Evolutionary conservation across 2,113 vertebrate genomes (phyloP).

Genomic region (Seriola aureovittata): DNA sequence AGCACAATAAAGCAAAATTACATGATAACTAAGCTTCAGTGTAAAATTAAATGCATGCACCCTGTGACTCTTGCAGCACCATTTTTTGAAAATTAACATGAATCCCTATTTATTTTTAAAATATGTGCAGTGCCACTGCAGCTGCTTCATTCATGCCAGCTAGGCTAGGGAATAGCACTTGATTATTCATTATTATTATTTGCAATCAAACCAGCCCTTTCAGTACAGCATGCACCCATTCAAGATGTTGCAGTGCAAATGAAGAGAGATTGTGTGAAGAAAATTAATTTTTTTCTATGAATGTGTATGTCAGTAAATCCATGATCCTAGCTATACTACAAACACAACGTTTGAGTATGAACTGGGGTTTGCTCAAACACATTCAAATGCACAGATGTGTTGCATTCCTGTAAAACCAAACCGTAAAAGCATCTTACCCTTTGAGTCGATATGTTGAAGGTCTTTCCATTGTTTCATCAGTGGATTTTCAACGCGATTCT

Average conservation of each 20-base stretch:
- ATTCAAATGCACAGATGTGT: conserved; percentile 29
- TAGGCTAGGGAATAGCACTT: conserved; percentile 29
- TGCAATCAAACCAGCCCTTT: conserved; percentile 41
- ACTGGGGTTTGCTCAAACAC: neutral
- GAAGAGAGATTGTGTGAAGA: neutral
- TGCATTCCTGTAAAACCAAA: conserved; percentile 19
- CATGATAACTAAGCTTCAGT: neutral
- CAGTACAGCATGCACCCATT: conserved; percentile 21
- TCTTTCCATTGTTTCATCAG: conserved; percentile 55
- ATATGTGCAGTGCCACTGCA: conserved; percentile 9
- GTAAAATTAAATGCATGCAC: neutral
- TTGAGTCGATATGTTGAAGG: conserved; percentile 23
- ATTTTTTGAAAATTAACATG: neutral
- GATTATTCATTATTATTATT: conserved; percentile 17
- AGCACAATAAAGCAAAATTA: neutral
- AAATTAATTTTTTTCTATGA: neutral
- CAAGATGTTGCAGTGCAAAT: conserved; percentile 16
- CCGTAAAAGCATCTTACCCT: conserved; percentile 61
- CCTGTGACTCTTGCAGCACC: neutral
- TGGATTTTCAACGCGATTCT: conserved; percentile 27
- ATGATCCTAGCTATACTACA: neutral
- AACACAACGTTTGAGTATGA: neutral
- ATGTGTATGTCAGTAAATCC: neutral
- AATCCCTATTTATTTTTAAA: neutral
- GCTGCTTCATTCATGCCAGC: conserved; percentile 42